These are phyloP conservation scores for Urocynchramus pylzowi DNA, from an alignment of 2,113 vertebrate species.

Conservation along the genomic window DNA sequence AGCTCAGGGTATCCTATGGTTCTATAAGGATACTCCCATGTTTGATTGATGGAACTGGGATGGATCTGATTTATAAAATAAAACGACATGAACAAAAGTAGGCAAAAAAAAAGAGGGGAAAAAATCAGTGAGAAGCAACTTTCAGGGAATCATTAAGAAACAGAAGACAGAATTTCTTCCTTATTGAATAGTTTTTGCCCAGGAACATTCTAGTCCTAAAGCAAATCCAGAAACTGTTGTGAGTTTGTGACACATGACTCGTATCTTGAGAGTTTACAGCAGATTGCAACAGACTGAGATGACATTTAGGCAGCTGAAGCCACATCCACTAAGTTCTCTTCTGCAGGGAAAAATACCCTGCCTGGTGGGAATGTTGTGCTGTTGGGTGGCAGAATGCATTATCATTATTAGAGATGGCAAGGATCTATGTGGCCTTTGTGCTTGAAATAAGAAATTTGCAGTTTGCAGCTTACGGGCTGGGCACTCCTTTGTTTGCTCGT, in stretches of 20 bases:
- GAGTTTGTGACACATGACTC: not conserved
- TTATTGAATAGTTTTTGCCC: not conserved
- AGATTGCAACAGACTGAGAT: constrained; percentile 47
- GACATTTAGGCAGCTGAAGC: constrained; percentile 56
- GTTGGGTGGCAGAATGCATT: constrained; percentile 19
- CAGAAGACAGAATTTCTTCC: not conserved
- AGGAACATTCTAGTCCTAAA: constrained; percentile 35
- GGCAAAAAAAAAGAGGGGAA: not conserved
- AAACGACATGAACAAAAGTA: not conserved
- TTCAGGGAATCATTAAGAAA: not conserved
- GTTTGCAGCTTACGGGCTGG: not conserved
- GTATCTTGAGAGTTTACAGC: constrained; percentile 19
- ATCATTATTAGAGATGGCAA: not conserved
- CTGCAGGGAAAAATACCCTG: not conserved
- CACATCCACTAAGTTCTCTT: constrained; percentile 21
- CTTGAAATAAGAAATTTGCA: not conserved
- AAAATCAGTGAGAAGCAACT: not conserved
- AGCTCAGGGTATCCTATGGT: not conserved
- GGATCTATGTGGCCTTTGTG: not conserved
- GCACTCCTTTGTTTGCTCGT: not conserved
- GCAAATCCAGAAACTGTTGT: constrained; percentile 39
- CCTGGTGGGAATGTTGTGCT: constrained; percentile 10
- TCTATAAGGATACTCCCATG: not conserved
- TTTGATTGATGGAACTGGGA: not conserved
- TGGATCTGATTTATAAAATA: not conserved